phyloP scores from a whole-genome alignment of 2,113 vertebrate genomes.

The Notothenia rossii region DNA sequence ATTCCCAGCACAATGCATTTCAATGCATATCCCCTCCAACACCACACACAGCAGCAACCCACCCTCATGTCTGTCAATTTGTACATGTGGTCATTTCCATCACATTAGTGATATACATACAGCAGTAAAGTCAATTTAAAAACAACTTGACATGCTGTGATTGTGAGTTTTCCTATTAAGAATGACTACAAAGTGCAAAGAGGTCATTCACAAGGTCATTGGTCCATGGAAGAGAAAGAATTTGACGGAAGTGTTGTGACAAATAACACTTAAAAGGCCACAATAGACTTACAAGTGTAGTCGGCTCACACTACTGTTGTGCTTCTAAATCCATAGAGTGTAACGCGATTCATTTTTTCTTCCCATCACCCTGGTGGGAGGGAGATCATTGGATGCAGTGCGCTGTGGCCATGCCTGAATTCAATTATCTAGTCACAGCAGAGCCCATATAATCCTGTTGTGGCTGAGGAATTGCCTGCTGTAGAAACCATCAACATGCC shows the following conservation, averaged over 20 bases:
- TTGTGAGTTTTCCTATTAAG: not conserved
- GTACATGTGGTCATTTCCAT: no score
- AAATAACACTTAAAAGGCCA: conserved; percentile 48
- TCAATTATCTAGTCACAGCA: conserved; percentile 77
- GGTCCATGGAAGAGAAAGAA: conserved; percentile 23
- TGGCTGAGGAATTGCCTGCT: conserved; percentile 69
- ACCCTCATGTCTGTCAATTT: not conserved
- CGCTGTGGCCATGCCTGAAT: conserved; percentile 71
- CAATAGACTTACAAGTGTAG: conserved; percentile 55
- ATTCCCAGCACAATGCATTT: conserved; percentile 69
- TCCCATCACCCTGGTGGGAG: conserved; percentile 65
- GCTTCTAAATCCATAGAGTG: conserved; percentile 51
- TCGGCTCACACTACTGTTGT: conserved; percentile 59
- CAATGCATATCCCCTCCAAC: conserved; percentile 47
- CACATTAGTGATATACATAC: not conserved
- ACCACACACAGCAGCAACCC: conserved; percentile 8
- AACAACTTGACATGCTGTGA: not conserved
- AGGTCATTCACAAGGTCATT: conserved; percentile 30
- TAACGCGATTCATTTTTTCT: conserved; percentile 60
- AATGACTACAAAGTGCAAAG: not conserved
- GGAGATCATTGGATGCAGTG: conserved; percentile 71
- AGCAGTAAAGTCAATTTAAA: not conserved
- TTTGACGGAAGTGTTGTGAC: conserved; percentile 37
- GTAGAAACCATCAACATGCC: conserved; percentile 61
- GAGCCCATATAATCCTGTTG: conserved; percentile 77